Evolutionary conservation across 92 coral and sea anemone species (phyloP).

Genomic region (Phenganax subtilis): DNA sequence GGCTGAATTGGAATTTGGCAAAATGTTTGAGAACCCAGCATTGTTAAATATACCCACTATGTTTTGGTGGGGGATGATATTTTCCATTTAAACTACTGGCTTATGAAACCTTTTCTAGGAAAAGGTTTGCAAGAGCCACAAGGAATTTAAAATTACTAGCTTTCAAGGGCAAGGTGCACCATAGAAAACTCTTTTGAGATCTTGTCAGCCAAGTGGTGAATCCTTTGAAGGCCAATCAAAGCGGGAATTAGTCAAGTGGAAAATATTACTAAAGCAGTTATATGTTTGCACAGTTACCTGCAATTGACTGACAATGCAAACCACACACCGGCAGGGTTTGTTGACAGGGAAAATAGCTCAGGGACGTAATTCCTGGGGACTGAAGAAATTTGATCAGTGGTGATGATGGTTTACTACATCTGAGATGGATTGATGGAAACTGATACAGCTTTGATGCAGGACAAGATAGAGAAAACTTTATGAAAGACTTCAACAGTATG

Average conservation of each 20-base stretch:
- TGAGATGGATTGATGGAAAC: constrained; percentile 31
- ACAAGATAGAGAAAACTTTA: background rate
- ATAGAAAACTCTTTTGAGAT: constrained; percentile 38
- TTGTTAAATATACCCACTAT: constrained; percentile 14
- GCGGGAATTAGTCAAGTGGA: constrained; percentile 24
- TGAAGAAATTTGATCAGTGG: constrained; percentile 26
- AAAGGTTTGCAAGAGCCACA: constrained; percentile 8
- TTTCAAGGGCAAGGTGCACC: constrained; percentile 28
- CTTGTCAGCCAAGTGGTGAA: background rate
- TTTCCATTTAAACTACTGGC: constrained; percentile 33
- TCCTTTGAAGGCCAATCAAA: too few species aligned
- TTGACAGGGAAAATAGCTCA: constrained; percentile 28
- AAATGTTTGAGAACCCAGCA: constrained; percentile 13
- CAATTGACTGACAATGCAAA: constrained; percentile 39
- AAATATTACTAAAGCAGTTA: constrained; percentile 26
- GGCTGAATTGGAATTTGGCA: constrained; percentile 21
- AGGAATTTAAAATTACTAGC: background rate
- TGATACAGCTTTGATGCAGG: constrained; percentile 4
- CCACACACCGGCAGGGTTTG: constrained; percentile 39
- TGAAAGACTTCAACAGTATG: constrained; percentile 34
- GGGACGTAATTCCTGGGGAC: constrained; percentile 39
- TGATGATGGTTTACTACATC: constrained; percentile 6
- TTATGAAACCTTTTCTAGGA: constrained; percentile 24
- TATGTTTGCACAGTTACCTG: constrained; percentile 41
- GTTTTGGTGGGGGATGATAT: constrained; percentile 37